Evolutionary conservation across 2,888 invertebrate genomes (phyloP).

Genomic region (Eueremaeus valkanovi): DNA sequence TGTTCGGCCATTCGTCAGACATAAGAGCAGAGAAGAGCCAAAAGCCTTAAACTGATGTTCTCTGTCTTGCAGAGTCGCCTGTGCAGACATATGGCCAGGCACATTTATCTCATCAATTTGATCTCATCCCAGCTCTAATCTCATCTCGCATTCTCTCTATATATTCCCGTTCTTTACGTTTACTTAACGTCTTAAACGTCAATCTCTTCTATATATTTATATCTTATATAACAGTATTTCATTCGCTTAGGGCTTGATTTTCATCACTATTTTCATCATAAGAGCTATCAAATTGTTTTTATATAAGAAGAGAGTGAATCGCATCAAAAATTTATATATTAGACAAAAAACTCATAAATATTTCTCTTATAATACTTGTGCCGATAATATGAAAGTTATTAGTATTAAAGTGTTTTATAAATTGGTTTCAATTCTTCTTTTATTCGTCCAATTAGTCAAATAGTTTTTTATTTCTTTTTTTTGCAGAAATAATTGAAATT

Average conservation of each 20-base stretch:
- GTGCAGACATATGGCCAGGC: background rate
- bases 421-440: no score
- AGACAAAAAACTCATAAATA: background rate
- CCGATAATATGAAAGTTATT: background rate
- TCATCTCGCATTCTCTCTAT: background rate
- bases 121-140: background rate
- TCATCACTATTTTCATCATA: background rate
- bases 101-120: background rate
- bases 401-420: no score
- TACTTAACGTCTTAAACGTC: constrained; percentile 2
- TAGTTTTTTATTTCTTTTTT: no score
- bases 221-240: background rate
- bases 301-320: no score
- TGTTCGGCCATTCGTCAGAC: no score
- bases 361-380: background rate
- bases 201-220: background rate
- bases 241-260: background rate
- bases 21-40: no score
- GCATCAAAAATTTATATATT: background rate
- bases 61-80: no score
- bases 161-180: background rate
- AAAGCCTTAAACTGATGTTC: no score
- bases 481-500: no score
- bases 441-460: no score
- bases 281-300: background rate